phyloP scores from a whole-genome alignment of 2,888 invertebrate genomes.

The Nymphalis polychloros region DNA sequence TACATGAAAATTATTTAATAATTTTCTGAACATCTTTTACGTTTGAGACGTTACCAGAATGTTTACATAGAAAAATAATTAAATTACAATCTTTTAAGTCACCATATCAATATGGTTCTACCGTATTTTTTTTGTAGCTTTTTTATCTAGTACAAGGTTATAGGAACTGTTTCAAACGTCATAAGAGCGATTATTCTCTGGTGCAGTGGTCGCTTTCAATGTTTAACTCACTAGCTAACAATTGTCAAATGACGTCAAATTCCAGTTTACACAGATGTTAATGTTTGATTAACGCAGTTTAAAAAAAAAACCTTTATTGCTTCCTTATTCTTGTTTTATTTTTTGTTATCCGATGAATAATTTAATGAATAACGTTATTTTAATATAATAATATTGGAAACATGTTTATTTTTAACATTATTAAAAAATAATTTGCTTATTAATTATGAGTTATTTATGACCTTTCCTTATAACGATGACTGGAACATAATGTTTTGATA shows the following conservation, averaged over 20 bases:
- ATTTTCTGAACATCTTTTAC: too few relatives aligned
- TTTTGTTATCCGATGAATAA: neutral
- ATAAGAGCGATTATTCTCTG: neutral
- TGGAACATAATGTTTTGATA: too few relatives aligned
- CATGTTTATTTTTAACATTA: too few relatives aligned
- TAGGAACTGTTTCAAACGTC: neutral
- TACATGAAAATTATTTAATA: too few relatives aligned
- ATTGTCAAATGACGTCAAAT: slow-evolving; percentile 40
- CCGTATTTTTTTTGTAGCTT: neutral
- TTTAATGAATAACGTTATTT: neutral
- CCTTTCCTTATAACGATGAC: too few relatives aligned
- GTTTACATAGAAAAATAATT: neutral
- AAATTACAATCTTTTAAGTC: neutral
- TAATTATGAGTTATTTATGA: too few relatives aligned
- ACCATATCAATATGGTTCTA: neutral
- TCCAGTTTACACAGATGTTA: slow-evolving; percentile 54
- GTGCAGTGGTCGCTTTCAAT: neutral
- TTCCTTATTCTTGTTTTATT: slow-evolving; percentile 9
- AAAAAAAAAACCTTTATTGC: slow-evolving; percentile 25
- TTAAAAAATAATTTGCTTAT: too few relatives aligned
- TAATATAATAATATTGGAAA: neutral
- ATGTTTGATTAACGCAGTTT: slow-evolving; percentile 48
- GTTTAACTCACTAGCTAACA: slow-evolving; percentile 13
- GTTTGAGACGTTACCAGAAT: too few relatives aligned
- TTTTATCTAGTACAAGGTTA: neutral